Conservation (phyloP, 2,797 vertebrate species). For the Sebastes hubbsi region DNA sequence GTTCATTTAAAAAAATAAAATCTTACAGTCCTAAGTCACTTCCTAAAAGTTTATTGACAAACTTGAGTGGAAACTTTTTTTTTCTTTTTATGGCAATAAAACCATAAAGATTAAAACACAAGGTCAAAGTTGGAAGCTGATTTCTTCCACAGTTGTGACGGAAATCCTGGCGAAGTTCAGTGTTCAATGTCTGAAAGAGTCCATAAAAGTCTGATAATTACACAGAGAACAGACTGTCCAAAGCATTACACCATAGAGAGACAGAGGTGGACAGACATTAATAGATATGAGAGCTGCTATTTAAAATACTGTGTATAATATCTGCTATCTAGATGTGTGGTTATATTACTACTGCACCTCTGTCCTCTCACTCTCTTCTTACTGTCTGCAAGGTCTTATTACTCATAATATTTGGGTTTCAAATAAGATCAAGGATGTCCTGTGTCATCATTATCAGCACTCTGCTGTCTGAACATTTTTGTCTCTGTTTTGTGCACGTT, state of each 20-base stretch:
- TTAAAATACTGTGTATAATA: conserved; percentile 1
- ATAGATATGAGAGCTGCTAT: neutral
- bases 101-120: conserved; percentile 65
- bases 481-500: conserved; percentile 7
- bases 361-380: conserved; percentile 32
- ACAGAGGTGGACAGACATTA: neutral
- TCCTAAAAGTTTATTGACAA: neutral
- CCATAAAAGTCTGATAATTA: conserved; percentile 55
- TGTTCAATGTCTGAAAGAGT: conserved; percentile 11
- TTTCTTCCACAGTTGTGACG: neutral
- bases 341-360: conserved; percentile 3
- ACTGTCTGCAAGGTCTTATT: conserved; percentile 41
- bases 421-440: conserved; percentile 66
- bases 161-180: neutral
- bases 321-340: conserved; percentile 29
- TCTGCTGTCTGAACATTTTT: conserved; percentile 42
- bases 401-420: conserved; percentile 74
- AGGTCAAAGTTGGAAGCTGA: conserved; percentile 56
- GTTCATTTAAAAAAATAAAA: neutral
- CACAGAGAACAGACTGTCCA: conserved; percentile 31
- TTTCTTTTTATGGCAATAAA: conserved; percentile 13
- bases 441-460: conserved; percentile 46
- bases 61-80: conserved; percentile 30
- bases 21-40: neutral
- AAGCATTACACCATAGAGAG: neutral